These are phyloP conservation scores for Parnassius orleans DNA, from an alignment of 2,888 invertebrate species.

Conservation along the genomic window DNA sequence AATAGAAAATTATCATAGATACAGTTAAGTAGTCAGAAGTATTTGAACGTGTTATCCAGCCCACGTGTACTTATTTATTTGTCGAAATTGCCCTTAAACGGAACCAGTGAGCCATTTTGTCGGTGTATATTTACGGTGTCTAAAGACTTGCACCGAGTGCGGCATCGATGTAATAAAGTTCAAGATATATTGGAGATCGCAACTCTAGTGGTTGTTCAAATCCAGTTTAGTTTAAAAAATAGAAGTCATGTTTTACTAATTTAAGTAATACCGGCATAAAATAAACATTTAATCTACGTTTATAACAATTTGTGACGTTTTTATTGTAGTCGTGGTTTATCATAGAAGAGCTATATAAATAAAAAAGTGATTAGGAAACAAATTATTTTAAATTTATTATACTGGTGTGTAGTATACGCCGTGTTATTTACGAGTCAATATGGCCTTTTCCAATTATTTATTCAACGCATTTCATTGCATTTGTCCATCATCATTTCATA, in stretches of 20 bases:
- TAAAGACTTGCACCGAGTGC: slow-evolving; percentile 55
- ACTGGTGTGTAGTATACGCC: background rate
- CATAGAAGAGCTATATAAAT: background rate
- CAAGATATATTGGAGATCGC: slow-evolving; percentile 56
- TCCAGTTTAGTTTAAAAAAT: slow-evolving; percentile 33
- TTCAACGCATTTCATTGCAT: too few species aligned
- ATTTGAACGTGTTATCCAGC: slow-evolving; percentile 56
- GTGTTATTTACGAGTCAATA: slow-evolving; percentile 4
- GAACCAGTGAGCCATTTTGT: slow-evolving; percentile 74
- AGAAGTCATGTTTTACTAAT: slow-evolving; percentile 32
- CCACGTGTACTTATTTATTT: slow-evolving; percentile 76
- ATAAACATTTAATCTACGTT: slow-evolving; percentile 12
- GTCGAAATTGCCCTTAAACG: slow-evolving; percentile 77
- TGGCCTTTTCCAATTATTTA: background rate
- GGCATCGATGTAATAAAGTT: slow-evolving; percentile 59
- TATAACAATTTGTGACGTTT: slow-evolving; percentile 9
- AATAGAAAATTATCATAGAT: slow-evolving; percentile 15
- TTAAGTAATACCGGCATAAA: slow-evolving; percentile 24
- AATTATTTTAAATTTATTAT: slow-evolving; percentile 1
- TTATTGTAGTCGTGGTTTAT: slow-evolving; percentile 1
- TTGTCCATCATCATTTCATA: too few species aligned
- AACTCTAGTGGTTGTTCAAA: slow-evolving; percentile 40
- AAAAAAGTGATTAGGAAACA: background rate
- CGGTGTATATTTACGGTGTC: slow-evolving; percentile 72
- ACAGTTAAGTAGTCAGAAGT: slow-evolving; percentile 42